Base-by-base conservation (phyloP, 1,140 invertebrate species). In the Cydia pomonella region DNA sequence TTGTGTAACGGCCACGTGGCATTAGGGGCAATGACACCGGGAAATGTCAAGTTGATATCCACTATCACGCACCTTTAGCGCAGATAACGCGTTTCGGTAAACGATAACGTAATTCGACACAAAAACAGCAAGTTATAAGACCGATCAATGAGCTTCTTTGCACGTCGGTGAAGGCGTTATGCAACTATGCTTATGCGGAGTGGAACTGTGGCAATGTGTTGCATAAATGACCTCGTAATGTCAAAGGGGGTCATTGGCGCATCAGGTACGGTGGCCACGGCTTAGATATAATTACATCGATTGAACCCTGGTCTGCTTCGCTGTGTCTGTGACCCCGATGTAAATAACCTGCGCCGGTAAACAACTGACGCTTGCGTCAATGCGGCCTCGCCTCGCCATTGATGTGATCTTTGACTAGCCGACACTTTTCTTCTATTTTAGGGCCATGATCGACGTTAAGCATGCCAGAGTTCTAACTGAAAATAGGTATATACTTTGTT, bases 301-400 rank as follows among this genome's bases (percentile, higher is more conserved):
- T 88, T 85, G 85, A 85, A 87, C 85, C 84, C 79, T 77, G 80
- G 84, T 88, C 87, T 89, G 85, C 87, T 89, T 90, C 89, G 78
- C 80, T 80, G 88, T 92, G 90, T 91, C 91, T 92, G 88, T 91
- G 89, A 92, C 91, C 91, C 89, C 89, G 87, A 91, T 91, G 91
- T 92, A 91, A 92, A 92, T 92, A 92, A 91, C 90, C 89, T 90
- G 85, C 87, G 86, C 83, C 82, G 88, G 87, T 92, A 92, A 92
- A 91, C 90, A 91, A 91, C 84, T 85, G 85, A 88, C 86, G 87
- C 80, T 87, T 90, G 86, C 89, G 89, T 91, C 89, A 90, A 89
- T 87, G 85, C 64, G 80, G 79, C 82, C 77, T 86, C 82, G 77
- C 76, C 81, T 79, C 80, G 77, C 79, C 85, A 87, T 87, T 86